These are phyloP conservation scores for Tetramorium parvispinum DNA, from an alignment of 1,140 invertebrate species.

Conservation along the genomic window DNA sequence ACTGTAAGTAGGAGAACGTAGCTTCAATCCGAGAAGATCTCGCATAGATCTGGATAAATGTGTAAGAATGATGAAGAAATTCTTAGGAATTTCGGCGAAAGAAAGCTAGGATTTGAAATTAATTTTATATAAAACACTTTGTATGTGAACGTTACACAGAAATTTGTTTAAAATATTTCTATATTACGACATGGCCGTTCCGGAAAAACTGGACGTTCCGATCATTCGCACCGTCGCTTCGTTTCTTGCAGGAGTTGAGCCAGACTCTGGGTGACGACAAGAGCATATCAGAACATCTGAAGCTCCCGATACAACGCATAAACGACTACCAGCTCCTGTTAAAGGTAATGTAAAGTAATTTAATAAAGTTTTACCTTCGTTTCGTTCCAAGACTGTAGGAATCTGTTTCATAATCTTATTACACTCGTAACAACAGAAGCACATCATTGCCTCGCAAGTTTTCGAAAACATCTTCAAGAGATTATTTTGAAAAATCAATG, in stretches of 20 bases:
- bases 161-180: neutral
- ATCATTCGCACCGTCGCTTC: neutral
- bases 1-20: neutral
- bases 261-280: slow-evolving; percentile 95
- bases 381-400: neutral
- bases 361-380: slow-evolving; percentile 15
- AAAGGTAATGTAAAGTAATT: slow-evolving; percentile 89
- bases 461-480: neutral
- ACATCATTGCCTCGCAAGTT: neutral
- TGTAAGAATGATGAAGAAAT: neutral
- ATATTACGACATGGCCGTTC: neutral
- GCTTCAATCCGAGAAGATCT: neutral
- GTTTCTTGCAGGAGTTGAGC: slow-evolving; percentile 91
- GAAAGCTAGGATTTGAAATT: neutral
- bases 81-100: neutral
- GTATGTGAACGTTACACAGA: neutral
- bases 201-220: neutral
- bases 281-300: slow-evolving; percentile 94
- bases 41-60: neutral
- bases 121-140: neutral
- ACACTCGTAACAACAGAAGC: neutral
- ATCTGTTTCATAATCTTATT: neutral
- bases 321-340: slow-evolving; percentile 98
- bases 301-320: slow-evolving; percentile 97
- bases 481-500: neutral